Base-by-base conservation (phyloP, 2,888 invertebrate species). In the Volucella inanis region DNA sequence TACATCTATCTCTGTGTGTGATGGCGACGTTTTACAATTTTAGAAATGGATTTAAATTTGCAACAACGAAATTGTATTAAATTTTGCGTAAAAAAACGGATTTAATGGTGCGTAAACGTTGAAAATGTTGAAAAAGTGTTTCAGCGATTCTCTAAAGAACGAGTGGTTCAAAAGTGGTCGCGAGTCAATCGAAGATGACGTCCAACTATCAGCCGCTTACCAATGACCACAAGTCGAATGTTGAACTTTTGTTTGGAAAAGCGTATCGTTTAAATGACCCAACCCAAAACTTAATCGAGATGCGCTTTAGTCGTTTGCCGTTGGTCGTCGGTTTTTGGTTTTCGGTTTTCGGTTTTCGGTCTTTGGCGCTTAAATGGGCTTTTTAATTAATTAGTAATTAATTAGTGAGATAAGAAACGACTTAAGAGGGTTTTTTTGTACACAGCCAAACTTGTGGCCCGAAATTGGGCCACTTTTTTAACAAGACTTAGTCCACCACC, bases 331-430 rank as follows among this genome's bases (percentile, higher is more conserved):
- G n/a, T n/a, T n/a, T n/a, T n/a, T 6, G 31, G 31, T 6, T 2
- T 0, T 31, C 6, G 31, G 31, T 6, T 6, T 3, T 31, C 31
- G 31, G 31, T 31, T 31, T 31, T 80, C 57, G 55, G 49, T 64
- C 50, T 61, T 45, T 45, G 80, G 75, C 70, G 67, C 75, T 80
- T 70, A 70, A 65, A 84, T 79, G 79, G 47, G 83, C 64, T 54
- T 84, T 75, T 75, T 67, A 84, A 84, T 84, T 84, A 84, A 84
- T 84, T 80, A 71, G 61, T 80, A 70, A 84, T 79, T 79, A 84
- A 84, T 84, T 84, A 84, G 64, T 54, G 54, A 61, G 80, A 84
- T 80, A 84, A 80, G 22, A 52, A 71, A 59, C 41, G 74, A 38
- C 22, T 74, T 83, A 52, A 83, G 64, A 75, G 83, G 68, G 43